A percentile compares a stretch with the other conserved stretches of the same genome.
These are phyloP conservation scores for Branchellion lobata DNA, from an alignment of 2,888 invertebrate genomes.

Conservation along the genomic window DNA sequence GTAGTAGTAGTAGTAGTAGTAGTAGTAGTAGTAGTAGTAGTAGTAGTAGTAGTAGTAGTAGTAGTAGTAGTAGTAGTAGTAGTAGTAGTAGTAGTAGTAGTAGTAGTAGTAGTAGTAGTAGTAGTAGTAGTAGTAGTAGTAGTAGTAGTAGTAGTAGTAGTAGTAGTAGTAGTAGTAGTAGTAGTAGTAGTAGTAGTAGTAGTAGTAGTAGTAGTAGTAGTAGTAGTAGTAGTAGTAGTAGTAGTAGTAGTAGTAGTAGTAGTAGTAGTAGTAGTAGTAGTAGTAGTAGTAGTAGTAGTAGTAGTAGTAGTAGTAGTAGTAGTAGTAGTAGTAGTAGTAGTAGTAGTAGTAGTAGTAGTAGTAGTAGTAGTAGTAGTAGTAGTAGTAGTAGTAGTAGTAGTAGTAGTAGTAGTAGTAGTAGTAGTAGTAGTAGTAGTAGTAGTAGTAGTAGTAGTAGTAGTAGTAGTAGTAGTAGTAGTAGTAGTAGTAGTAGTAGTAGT, in stretches of 20 bases:
- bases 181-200: conserved; percentile 9
- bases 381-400: conserved; percentile 9
- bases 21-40: conserved; percentile 9
- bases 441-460: conserved; percentile 9
- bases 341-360: conserved; percentile 9
- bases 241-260: conserved; percentile 9
- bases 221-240: conserved; percentile 9
- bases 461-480: conserved; percentile 9
- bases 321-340: conserved; percentile 9
- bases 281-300: conserved; percentile 9
- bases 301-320: conserved; percentile 9
- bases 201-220: conserved; percentile 9
- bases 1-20: conserved; percentile 9
- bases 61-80: conserved; percentile 9
- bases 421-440: conserved; percentile 9
- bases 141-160: conserved; percentile 9
- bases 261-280: conserved; percentile 9
- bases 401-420: conserved; percentile 9
- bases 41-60: conserved; percentile 9
- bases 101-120: conserved; percentile 9
- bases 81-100: conserved; percentile 9
- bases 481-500: conserved; percentile 9
- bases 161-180: conserved; percentile 9
- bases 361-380: conserved; percentile 9
- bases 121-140: conserved; percentile 9